A percentile compares a stretch with the other conserved stretches of the same genome.
Conservation (phyloP, 2,888 invertebrate species). For the Sylvicola fuscatus region DNA sequence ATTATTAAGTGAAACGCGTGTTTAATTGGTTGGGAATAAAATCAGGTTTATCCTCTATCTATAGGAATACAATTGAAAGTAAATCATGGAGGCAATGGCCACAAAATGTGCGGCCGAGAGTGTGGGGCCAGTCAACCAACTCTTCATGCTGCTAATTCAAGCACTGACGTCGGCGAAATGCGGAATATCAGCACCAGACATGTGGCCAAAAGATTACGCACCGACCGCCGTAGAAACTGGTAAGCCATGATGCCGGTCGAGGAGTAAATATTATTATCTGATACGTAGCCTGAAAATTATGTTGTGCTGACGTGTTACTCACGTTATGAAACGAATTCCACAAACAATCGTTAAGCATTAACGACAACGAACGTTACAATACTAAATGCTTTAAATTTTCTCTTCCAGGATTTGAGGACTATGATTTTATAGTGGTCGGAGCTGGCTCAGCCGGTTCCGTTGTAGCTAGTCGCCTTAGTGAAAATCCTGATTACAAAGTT, state of each 20-base stretch:
- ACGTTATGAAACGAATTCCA: not conserved
- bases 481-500: slow-evolving; percentile 23
- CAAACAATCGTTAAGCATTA: not conserved
- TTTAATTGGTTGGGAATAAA: too few relatives aligned
- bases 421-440: slow-evolving; percentile 27
- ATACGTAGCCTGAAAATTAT: not conserved
- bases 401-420: slow-evolving; percentile 14
- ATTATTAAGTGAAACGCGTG: not conserved
- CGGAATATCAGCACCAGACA: slow-evolving; percentile 25
- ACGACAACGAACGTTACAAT: not conserved
- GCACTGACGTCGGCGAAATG: slow-evolving; percentile 37
- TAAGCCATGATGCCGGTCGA: slow-evolving; percentile 9
- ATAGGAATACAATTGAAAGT: too few relatives aligned
- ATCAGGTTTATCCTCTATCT: too few relatives aligned
- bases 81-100: slow-evolving; percentile 2
- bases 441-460: slow-evolving; percentile 29
- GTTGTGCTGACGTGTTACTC: not conserved
- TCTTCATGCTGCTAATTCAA: slow-evolving; percentile 35
- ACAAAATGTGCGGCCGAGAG: slow-evolving; percentile 12
- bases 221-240: slow-evolving; percentile 14
- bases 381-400: too few relatives aligned
- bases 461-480: slow-evolving; percentile 27
- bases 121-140: slow-evolving; percentile 15
- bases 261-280: not conserved
- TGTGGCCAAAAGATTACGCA: slow-evolving; percentile 33